Evolutionary conservation across 2,113 vertebrate genomes (phyloP).

Genomic region (Ceyx margarethae): DNA sequence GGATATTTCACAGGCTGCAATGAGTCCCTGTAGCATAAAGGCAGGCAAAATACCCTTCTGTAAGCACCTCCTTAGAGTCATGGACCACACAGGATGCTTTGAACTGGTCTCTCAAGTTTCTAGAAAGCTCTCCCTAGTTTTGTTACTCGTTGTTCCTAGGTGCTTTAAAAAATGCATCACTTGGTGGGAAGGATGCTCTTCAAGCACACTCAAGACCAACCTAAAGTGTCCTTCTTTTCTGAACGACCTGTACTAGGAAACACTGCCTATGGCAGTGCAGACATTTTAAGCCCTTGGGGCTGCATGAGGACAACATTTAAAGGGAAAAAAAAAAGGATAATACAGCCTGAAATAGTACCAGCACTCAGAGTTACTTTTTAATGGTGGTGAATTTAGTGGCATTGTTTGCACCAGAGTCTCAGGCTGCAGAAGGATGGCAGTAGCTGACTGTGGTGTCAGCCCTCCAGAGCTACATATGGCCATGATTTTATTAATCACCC

Average conservation of each 20-base stretch:
- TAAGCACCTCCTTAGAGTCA: not conserved
- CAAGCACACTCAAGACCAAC: not conserved
- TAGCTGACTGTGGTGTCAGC: not conserved
- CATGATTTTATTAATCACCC: slow-evolving; percentile 19
- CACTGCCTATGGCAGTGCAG: not conserved
- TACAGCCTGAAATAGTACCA: not conserved
- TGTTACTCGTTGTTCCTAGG: not conserved
- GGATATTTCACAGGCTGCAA: not conserved
- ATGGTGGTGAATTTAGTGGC: slow-evolving; percentile 1
- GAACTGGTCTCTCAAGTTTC: not conserved
- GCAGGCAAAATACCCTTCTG: not conserved
- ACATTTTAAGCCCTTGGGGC: not conserved
- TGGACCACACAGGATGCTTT: not conserved
- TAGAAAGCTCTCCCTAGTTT: not conserved
- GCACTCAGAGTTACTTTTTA: not conserved
- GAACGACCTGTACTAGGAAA: not conserved
- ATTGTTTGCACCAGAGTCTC: not conserved
- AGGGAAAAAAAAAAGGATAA: not conserved
- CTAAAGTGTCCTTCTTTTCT: not conserved
- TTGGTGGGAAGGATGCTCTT: not conserved
- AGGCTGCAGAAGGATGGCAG: not conserved
- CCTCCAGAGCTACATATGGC: not conserved
- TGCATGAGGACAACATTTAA: not conserved
- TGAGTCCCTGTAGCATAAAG: not conserved
- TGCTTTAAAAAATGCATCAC: not conserved